These are phyloP conservation scores for Drosophila teissieri DNA, from an alignment of 1,140 invertebrate species.

Conservation along the genomic window DNA sequence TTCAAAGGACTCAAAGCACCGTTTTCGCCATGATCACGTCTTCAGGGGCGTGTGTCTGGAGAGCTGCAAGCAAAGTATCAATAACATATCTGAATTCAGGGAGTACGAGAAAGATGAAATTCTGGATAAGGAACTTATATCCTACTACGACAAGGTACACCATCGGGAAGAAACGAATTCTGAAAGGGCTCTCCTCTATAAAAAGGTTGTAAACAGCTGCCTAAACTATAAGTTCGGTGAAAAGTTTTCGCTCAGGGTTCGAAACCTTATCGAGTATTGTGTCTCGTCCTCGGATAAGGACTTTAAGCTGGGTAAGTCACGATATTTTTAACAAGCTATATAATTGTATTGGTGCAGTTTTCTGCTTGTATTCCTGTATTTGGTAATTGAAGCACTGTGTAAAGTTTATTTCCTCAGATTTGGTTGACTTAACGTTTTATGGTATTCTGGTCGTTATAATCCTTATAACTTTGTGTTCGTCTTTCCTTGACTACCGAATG, in stretches of 20 bases:
- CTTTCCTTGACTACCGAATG: conserved; percentile 53
- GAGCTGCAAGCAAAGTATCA: conserved; percentile 46
- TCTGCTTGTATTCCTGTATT: too few relatives aligned
- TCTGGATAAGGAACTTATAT: conserved; percentile 51
- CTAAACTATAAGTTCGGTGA: conserved; percentile 63
- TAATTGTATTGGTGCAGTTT: too few relatives aligned
- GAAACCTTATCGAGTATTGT: conserved; percentile 74
- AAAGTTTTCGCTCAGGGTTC: conserved; percentile 49
- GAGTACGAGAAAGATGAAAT: conserved; percentile 31
- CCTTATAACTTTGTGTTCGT: conserved; percentile 48
- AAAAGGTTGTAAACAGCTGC: conserved; percentile 63
- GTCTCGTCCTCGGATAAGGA: conserved; percentile 38
- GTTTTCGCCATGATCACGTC: conserved; percentile 86
- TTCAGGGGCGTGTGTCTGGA: conserved; percentile 85
- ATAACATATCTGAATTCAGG: conserved; percentile 1
- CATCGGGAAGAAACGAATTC: conserved; percentile 52
- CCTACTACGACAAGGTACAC: conserved; percentile 59
- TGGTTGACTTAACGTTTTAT: conserved; percentile 45
- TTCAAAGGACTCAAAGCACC: conserved; percentile 84
- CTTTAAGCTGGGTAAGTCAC: conserved; percentile 44
- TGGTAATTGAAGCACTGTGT: too few relatives aligned
- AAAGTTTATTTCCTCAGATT: conserved; percentile 31
- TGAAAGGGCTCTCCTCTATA: conserved; percentile 17
- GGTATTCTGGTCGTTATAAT: conserved; percentile 38
- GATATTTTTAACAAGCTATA: background rate